phyloP scores from a whole-genome alignment of 2,113 vertebrate genomes.

The Gambusia holbrooki region DNA sequence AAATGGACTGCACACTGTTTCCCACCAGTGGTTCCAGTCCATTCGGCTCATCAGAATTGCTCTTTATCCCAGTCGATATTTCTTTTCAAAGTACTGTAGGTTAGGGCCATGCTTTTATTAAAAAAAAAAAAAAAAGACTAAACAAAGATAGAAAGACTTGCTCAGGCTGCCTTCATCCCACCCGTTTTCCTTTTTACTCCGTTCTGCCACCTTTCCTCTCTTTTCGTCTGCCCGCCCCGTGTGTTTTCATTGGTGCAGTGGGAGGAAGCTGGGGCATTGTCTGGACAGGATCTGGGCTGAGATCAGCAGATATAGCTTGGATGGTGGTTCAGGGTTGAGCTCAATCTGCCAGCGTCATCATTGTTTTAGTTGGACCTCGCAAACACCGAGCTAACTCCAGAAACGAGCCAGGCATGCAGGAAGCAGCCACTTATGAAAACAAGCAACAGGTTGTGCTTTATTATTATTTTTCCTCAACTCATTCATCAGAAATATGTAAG shows the following conservation, averaged over 20 bases:
- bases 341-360: conserved; percentile 63
- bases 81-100: conserved; percentile 43
- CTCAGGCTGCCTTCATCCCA: conserved; percentile 10
- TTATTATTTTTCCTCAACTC: conserved; percentile 60
- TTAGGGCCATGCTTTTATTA: conserved; percentile 38
- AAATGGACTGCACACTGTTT: conserved; percentile 52
- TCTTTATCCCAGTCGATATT: not conserved
- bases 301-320: conserved; percentile 73
- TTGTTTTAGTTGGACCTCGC: conserved; percentile 79
- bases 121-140: conserved; percentile 42
- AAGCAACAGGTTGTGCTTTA: conserved; percentile 51
- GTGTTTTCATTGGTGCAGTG: conserved; percentile 78
- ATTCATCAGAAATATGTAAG: conserved; percentile 58
- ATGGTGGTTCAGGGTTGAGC: conserved; percentile 62
- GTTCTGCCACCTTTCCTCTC: conserved; percentile 49
- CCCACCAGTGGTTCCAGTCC: conserved; percentile 34
- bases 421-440: conserved; percentile 75
- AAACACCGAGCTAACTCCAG: conserved; percentile 69
- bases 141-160: conserved; percentile 50
- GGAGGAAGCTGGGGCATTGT: conserved; percentile 77
- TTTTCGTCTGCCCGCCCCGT: conserved; percentile 48
- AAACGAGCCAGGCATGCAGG: conserved; percentile 70
- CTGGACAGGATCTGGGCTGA: conserved; percentile 82
- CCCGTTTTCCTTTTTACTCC: conserved; percentile 22
- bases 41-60: conserved; percentile 44